Evolutionary conservation across 2,888 invertebrate species (phyloP).

Genomic region (Limenitis camilla): DNA sequence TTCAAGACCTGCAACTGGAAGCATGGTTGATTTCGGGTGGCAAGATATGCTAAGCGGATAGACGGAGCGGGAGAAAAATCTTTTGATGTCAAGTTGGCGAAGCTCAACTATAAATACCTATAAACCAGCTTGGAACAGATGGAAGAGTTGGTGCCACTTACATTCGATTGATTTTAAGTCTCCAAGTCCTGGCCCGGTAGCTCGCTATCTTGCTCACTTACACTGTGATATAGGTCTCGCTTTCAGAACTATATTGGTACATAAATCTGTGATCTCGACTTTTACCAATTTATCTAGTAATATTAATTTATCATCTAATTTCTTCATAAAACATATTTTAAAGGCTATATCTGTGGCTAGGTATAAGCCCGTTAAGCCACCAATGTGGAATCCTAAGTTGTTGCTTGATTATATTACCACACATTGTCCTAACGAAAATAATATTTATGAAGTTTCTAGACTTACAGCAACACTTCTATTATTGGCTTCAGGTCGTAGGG

Average conservation of each 20-base stretch:
- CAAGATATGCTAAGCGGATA: slow-evolving; percentile 13
- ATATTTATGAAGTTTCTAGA: slow-evolving; percentile 13
- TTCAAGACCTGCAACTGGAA: slow-evolving; percentile 11
- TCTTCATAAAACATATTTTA: slow-evolving; percentile 17
- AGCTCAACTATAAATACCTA: slow-evolving; percentile 24
- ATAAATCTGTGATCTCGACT: slow-evolving; percentile 17
- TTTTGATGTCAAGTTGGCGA: slow-evolving; percentile 23
- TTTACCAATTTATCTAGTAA: slow-evolving; percentile 1
- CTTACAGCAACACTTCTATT: slow-evolving; percentile 10
- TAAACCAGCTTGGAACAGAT: slow-evolving; percentile 9
- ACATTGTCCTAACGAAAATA: slow-evolving; percentile 1
- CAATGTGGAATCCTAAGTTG: slow-evolving; percentile 11
- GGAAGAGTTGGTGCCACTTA: slow-evolving; percentile 12
- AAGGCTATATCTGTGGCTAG: slow-evolving; percentile 12
- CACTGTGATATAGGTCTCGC: slow-evolving; percentile 11
- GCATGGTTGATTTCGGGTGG: slow-evolving; percentile 29
- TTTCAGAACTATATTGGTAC: slow-evolving; percentile 13
- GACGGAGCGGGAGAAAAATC: slow-evolving; percentile 14
- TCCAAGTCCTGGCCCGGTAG: neutral
- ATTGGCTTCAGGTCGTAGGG: slow-evolving; percentile 9
- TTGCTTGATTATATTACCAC: neutral
- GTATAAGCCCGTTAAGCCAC: neutral
- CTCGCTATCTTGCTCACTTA: slow-evolving; percentile 11
- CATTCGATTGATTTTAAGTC: neutral
- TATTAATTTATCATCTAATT: slow-evolving; percentile 2